A percentile compares a stretch with the other conserved stretches of the same genome.
Conservation (phyloP, 2,888 invertebrate genomes). For the Aphidoletes aphidimyza region DNA sequence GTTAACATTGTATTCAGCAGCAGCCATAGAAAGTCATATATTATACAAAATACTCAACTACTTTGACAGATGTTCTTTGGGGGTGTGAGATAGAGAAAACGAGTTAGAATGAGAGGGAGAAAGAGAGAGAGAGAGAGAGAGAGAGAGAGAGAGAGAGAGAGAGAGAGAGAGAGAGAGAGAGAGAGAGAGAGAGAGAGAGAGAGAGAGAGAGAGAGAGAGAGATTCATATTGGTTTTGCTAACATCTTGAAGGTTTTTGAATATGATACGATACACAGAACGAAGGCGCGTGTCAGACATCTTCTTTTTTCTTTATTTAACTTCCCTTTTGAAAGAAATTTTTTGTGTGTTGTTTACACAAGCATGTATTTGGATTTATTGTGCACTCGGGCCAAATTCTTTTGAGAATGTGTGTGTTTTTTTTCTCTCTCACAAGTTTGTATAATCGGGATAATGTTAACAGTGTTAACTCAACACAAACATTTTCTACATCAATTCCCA, state of each 20-base stretch:
- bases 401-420: background rate
- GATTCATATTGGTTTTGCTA: too few species aligned
- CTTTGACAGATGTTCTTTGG: too few species aligned
- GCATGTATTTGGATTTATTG: background rate
- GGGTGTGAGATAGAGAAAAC: too few species aligned
- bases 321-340: background rate
- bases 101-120: too few species aligned
- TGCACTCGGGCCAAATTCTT: background rate
- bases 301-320: background rate
- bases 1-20: too few species aligned
- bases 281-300: too few species aligned
- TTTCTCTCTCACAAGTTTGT: background rate
- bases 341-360: background rate
- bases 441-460: slow-evolving; percentile 1
- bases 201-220: too few species aligned
- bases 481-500: background rate
- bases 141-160: background rate
- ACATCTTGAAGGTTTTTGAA: too few species aligned
- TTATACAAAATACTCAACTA: too few species aligned
- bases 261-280: too few species aligned
- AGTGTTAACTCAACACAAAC: background rate
- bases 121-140: background rate
- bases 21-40: too few species aligned
- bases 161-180: background rate
- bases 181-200: too few species aligned